Conservation (phyloP, 2,797 vertebrate genomes). For the Acanthornis magna region DNA sequence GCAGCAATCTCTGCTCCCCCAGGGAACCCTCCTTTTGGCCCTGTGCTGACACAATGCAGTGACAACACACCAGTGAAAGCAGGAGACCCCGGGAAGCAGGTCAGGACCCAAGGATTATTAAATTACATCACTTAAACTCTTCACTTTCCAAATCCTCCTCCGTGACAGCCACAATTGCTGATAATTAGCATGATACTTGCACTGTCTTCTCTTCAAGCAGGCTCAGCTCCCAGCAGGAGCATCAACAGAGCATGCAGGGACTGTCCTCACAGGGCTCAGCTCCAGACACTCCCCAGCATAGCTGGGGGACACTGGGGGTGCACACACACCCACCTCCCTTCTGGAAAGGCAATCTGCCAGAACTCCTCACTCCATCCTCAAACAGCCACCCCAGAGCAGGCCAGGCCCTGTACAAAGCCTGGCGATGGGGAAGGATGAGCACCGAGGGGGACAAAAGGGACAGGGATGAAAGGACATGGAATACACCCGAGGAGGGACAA, state of each 20-base stretch:
- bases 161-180: background rate
- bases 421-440: background rate
- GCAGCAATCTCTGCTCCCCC: background rate
- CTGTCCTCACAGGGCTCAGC: background rate
- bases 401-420: background rate
- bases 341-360: background rate
- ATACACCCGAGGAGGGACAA: accelerated
- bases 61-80: background rate
- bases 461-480: accelerated
- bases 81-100: background rate
- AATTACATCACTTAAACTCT: background rate
- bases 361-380: background rate
- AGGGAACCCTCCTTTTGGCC: too few relatives aligned
- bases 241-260: accelerated
- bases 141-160: background rate
- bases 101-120: background rate
- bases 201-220: background rate
- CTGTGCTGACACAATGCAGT: accelerated
- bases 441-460: background rate
- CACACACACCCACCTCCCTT: background rate
- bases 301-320: accelerated
- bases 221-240: background rate
- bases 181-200: background rate
- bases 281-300: accelerated
- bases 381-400: accelerated